phyloP scores from a whole-genome alignment of 2,888 invertebrate species.

The Stratiomys singularior region DNA sequence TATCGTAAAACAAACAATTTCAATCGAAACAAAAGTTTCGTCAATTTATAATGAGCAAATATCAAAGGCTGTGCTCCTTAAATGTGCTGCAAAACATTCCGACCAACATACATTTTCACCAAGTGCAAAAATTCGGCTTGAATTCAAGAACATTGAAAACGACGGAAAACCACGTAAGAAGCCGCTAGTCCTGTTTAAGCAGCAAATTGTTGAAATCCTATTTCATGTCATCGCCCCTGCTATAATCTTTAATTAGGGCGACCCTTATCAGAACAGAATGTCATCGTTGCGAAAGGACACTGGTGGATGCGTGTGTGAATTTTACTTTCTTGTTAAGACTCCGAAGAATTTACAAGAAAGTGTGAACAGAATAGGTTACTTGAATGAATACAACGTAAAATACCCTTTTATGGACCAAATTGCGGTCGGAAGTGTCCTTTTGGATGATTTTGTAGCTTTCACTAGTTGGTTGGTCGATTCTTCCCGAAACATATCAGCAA shows the following conservation, averaged over 20 bases:
- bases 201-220: conserved; percentile 1
- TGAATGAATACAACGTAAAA: neutral
- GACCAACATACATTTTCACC: no score
- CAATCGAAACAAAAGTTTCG: no score
- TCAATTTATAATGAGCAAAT: no score
- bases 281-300: conserved; percentile 14
- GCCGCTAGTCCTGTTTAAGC: neutral
- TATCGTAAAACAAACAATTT: no score
- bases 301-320: conserved; percentile 5
- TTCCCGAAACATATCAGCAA: conserved; percentile 28
- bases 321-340: neutral
- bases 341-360: conserved; percentile 21
- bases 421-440: neutral
- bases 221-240: conserved; percentile 22
- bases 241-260: conserved; percentile 45
- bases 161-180: no score
- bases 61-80: no score
- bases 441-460: conserved; percentile 23
- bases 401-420: neutral
- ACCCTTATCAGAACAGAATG: conserved; percentile 40
- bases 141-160: no score
- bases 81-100: no score
- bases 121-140: no score
- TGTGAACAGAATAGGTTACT: conserved; percentile 24
- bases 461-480: conserved; percentile 18